Evolutionary conservation across 2,797 vertebrate genomes (phyloP), one percentile per base, ranked within the genome.

Genomic region (Enteromius mattozi): DNA sequence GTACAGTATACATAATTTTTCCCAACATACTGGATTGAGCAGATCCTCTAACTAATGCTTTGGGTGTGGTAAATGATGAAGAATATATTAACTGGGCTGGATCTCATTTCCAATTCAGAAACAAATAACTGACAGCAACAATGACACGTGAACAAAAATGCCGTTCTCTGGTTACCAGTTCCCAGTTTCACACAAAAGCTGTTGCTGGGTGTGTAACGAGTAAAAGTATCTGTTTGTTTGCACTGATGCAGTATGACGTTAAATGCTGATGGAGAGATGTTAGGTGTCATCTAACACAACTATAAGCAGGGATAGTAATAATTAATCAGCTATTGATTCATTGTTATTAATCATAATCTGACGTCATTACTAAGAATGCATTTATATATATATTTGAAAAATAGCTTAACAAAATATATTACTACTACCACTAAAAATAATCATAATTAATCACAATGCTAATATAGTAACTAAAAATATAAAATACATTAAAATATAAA

Each of bases 101-200:
- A 54, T 56, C 61, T 68, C 51, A 45, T 61, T 40, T 61, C n/a
- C n/a, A 70, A 30, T 21, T 30, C 33, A 40, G 17, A 51, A 77
- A 68, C 47, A 27, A 35, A 75, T 17, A 19, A 51, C 3, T 74
- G 19, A 35, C 19, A 27, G 9, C 10, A 66, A 42, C 61, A 83
- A 77, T 10, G 37, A 59, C 56, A 49, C 42, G 27, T 27, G 30
- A 51, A 65, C 3, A 49, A 63, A 47, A n/a, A 65, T 42, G 59
- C 16, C 27, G 30, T 9, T 68, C 6, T 76, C 72, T 56, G 47
- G 33, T 77, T 83, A 77, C 81, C 72, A 83, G 30, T 56, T 77
- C n/a, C 24, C 61, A 19, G 42, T 68, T 47, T 37, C 13, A 68
- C 72, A 83, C 61, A 68, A 83, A 83, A 76, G 61, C 61, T 21